Evolutionary conservation across 2,888 invertebrate species (phyloP).

Genomic region (Callosobruchus maculatus): DNA sequence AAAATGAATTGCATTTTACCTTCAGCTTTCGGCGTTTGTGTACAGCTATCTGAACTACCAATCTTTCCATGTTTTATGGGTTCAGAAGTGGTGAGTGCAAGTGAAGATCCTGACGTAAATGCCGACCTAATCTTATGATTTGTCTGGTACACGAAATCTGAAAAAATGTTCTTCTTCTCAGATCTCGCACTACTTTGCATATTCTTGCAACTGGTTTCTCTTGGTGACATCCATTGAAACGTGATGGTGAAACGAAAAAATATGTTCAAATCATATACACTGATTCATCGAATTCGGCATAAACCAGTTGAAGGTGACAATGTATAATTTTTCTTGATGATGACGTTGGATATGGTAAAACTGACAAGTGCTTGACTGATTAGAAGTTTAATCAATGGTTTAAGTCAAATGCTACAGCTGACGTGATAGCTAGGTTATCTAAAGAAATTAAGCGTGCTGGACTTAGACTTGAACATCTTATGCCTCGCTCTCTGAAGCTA

Average conservation of each 20-base stretch:
- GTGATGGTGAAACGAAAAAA: too few relatives aligned
- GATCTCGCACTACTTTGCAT: background rate
- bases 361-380: background rate
- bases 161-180: slow-evolving; percentile 11
- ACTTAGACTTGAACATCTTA: too few relatives aligned
- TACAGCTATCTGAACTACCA: slow-evolving; percentile 4
- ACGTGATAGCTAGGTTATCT: background rate
- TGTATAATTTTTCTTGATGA: background rate
- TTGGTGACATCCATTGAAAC: background rate
- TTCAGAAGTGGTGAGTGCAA: background rate
- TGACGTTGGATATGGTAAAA: background rate
- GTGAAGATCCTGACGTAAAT: slow-evolving; percentile 11
- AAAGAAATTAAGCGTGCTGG: too few relatives aligned
- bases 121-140: slow-evolving; percentile 13
- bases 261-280: background rate
- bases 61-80: background rate
- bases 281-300: background rate
- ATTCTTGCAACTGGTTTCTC: background rate
- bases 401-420: background rate
- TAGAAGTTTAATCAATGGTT: background rate
- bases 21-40: background rate
- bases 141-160: slow-evolving; percentile 21
- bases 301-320: background rate
- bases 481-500: too few relatives aligned
- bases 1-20: slow-evolving; percentile 47